Evolutionary conservation across 2,888 invertebrate genomes (phyloP).

Genomic region (Seladonia tumulorum): DNA sequence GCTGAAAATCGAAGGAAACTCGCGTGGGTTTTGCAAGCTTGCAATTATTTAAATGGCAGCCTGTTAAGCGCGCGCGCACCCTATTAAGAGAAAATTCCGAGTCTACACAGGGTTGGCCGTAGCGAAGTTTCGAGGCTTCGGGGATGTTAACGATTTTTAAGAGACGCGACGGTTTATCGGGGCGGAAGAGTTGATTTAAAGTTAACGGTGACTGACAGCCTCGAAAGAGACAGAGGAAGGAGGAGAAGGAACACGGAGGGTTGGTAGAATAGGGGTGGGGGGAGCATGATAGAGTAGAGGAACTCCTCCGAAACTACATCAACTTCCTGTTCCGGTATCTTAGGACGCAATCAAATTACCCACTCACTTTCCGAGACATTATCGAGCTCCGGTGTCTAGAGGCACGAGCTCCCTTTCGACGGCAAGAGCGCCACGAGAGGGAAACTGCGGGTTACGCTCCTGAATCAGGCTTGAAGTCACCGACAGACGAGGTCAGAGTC

Average conservation of each 20-base stretch:
- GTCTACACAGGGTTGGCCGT: neutral
- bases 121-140: neutral
- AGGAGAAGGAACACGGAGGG: neutral
- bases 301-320: slow-evolving; percentile 79
- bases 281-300: slow-evolving; percentile 29
- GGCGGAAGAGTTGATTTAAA: slow-evolving; percentile 65
- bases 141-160: slow-evolving; percentile 45
- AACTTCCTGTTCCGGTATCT: slow-evolving; percentile 79
- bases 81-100: slow-evolving; percentile 10
- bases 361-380: slow-evolving; percentile 81
- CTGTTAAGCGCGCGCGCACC: slow-evolving; percentile 15
- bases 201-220: slow-evolving; percentile 64
- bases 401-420: slow-evolving; percentile 42
- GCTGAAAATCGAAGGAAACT: slow-evolving; percentile 27
- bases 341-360: slow-evolving; percentile 81
- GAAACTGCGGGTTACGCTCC: slow-evolving; percentile 32
- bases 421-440: slow-evolving; percentile 25
- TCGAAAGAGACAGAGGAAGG: neutral
- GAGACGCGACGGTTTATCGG: slow-evolving; percentile 54
- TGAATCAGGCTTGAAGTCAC: slow-evolving; percentile 35
- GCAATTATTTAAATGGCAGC: slow-evolving; percentile 49
- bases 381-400: slow-evolving; percentile 72
- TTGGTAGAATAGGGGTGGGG: neutral
- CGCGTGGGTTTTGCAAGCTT: slow-evolving; percentile 35
- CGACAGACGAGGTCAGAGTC: slow-evolving; percentile 25